phyloP scores from a whole-genome alignment of 2,797 vertebrate genomes.

The Columba guinea region DNA sequence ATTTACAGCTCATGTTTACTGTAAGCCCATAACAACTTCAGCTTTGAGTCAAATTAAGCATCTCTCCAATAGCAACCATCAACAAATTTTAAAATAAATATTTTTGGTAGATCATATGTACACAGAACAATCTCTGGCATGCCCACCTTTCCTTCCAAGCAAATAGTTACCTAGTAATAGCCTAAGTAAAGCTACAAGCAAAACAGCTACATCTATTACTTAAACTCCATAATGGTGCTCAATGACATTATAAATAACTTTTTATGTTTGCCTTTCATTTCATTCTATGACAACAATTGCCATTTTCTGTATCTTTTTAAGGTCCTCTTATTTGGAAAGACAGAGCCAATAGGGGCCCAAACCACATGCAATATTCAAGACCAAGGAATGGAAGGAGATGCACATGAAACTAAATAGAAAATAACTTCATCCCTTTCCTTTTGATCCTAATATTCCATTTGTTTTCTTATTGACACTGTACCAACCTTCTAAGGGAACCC shows the following conservation, averaged over 20 bases:
- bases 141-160: background rate
- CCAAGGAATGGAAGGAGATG: rapidly evolving
- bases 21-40: background rate
- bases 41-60: background rate
- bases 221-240: background rate
- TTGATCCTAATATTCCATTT: background rate
- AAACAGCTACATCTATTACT: background rate
- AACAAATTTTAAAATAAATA: background rate
- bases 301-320: background rate
- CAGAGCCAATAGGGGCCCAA: rapidly evolving
- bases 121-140: background rate
- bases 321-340: background rate
- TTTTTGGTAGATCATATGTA: background rate
- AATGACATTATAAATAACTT: background rate
- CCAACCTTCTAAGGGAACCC: background rate
- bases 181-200: background rate
- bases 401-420: background rate
- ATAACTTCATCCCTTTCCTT: background rate
- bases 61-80: background rate
- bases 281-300: background rate
- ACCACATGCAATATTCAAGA: background rate
- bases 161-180: background rate
- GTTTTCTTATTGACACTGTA: background rate
- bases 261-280: background rate
- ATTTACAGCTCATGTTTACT: background rate